phyloP scores from a whole-genome alignment of 2,888 invertebrate genomes.

The Chrysolina americana region DNA sequence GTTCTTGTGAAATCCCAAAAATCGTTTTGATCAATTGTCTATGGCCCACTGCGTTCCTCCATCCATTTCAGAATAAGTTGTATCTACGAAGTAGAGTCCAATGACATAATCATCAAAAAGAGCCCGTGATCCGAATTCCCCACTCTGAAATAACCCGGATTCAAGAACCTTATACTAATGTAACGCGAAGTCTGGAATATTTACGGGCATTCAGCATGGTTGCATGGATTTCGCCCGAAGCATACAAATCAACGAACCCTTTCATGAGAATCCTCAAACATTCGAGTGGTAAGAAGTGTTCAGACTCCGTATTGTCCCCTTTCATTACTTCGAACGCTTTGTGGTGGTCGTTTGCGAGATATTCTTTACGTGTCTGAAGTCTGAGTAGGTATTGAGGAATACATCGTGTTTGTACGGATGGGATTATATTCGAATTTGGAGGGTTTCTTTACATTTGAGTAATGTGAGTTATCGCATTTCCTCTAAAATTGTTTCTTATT shows the following conservation, averaged over 20 bases:
- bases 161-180: neutral
- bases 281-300: constrained; percentile 7
- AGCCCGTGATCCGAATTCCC: neutral
- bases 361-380: neutral
- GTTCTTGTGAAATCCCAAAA: no score
- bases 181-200: neutral
- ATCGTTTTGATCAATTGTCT: no score
- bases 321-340: constrained; percentile 14
- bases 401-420: neutral
- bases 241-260: constrained; percentile 20
- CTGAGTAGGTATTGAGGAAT: neutral
- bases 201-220: neutral
- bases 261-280: constrained; percentile 15
- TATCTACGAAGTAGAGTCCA: neutral
- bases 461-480: no score
- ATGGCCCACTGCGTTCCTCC: no score
- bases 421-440: no score
- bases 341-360: neutral
- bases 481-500: no score
- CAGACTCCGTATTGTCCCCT: constrained; percentile 4
- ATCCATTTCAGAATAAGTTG: no score
- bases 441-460: no score
- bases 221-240: constrained; percentile 13
- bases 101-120: neutral
- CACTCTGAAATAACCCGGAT: neutral